A percentile compares a stretch with the other conserved stretches of the same genome.
Evolutionary conservation across 2,797 vertebrate species (phyloP).

Genomic region (Salarias fasciatus): DNA sequence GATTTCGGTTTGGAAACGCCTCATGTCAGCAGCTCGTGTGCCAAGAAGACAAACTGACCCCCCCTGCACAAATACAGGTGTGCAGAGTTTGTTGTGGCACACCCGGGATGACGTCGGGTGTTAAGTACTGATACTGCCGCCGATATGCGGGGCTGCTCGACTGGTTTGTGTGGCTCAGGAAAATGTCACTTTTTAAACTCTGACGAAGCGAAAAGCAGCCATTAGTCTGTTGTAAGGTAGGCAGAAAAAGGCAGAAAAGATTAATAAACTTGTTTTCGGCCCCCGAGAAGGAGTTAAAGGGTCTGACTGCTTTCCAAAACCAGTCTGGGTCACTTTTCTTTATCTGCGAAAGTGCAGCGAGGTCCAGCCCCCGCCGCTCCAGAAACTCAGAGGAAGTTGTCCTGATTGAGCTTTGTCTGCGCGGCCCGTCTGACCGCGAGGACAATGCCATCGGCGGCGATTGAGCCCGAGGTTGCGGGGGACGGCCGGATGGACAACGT

Average conservation of each 20-base stretch:
- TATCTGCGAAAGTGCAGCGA: conserved; percentile 39
- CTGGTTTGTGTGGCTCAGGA: not conserved
- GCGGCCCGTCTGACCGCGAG: conserved; percentile 57
- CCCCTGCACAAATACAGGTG: conserved; percentile 44
- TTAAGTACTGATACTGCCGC: conserved; percentile 3
- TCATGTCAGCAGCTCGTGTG: not conserved
- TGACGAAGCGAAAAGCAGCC: too few species aligned
- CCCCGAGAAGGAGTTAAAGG: not conserved
- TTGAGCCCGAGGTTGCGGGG: conserved; percentile 43
- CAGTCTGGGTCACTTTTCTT: conserved; percentile 40
- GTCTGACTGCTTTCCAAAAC: conserved; percentile 8
- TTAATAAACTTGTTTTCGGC: not conserved
- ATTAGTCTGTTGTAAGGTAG: too few species aligned
- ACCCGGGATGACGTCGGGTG: conserved; percentile 38
- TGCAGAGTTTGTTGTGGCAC: conserved; percentile 25
- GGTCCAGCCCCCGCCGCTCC: conserved; percentile 37
- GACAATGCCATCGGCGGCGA: conserved; percentile 49
- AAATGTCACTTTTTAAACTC: too few species aligned
- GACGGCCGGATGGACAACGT: conserved; percentile 51
- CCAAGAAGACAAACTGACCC: conserved; percentile 9
- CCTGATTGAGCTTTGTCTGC: conserved; percentile 77
- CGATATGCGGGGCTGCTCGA: not conserved
- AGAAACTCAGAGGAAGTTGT: conserved; percentile 73
- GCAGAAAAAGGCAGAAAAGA: not conserved
- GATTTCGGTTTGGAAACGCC: not conserved